A percentile compares a stretch with the other conserved stretches of the same genome.
Evolutionary conservation across 2,888 invertebrate genomes (phyloP).

Genomic region (Galeruca laticollis): DNA sequence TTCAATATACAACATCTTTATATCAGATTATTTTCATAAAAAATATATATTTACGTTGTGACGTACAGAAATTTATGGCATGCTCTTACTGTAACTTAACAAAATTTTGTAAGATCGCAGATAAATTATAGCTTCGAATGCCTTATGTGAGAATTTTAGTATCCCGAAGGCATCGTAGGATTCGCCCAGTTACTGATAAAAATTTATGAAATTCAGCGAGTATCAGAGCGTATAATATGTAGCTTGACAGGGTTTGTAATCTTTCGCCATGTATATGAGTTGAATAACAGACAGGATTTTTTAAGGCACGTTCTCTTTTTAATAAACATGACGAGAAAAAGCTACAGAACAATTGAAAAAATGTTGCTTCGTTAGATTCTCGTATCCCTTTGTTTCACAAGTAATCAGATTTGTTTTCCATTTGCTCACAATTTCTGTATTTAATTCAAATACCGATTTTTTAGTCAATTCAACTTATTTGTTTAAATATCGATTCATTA

Average conservation of each 20-base stretch:
- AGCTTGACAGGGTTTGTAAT: neutral
- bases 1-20: no score
- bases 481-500: no score
- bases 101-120: neutral
- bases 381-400: no score
- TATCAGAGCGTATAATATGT: neutral
- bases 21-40: neutral
- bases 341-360: no score
- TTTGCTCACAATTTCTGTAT: no score
- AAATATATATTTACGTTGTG: neutral
- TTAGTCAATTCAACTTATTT: no score
- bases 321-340: neutral
- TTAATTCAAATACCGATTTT: no score
- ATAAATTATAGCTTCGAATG: neutral
- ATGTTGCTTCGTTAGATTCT: no score
- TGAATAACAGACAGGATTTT: neutral
- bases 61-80: neutral
- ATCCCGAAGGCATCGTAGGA: neutral
- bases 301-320: neutral
- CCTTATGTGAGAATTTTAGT: slow-evolving; percentile 1
- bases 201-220: slow-evolving; percentile 2
- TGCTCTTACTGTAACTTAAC: neutral
- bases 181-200: slow-evolving; percentile 12
- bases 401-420: no score
- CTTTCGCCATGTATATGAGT: neutral